Evolutionary conservation across 2,113 vertebrate genomes (phyloP), one percentile per base, ranked within the genome.

Genomic region (Aphelocoma coerulescens): DNA sequence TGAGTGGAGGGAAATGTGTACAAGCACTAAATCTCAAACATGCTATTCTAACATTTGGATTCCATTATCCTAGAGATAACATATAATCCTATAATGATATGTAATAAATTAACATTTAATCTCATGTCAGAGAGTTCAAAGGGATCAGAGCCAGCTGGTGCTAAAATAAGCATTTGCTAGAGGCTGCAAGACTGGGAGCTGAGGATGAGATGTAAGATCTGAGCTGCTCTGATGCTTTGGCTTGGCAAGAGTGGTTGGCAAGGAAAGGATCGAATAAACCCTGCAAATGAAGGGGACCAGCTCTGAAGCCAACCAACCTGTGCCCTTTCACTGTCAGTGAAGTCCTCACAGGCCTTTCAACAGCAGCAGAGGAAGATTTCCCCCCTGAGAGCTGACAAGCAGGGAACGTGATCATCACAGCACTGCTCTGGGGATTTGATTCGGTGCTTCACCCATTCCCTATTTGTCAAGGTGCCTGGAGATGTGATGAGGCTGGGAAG

Each of bases 21-120:
- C 90, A 95, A 95, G 82, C 68, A 95, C 72, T 88, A 95, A 95
- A 95, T 87, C 89, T 95, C 91, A 84, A 81, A 92, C 80, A 92
- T 35, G 84, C 84, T 89, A 92, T 86, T 95, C 96, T 91, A 95
- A 95, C 91, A 75, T 95, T 95, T 78, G 68, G 86, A 83, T 96
- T 93, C 88, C 75, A 88, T 93, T 93, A 91, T 96, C 75, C 72
- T 71, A 86, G 75, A 93, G 90, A 92, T 96, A 96, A 94, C 85
- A 83, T 88, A 92, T 94, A 96, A 97, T 90, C 85, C 85, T 88
- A 86, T 95, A 91, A 94, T 41, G 90, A 92, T 90, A 95, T 16
- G 48, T 90, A 86, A 88, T 88, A 96, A 96, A 88, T 94, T 94
- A 95, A 91, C 95, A 91, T 95, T 94, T 95, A 91, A 96, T 96